Evolutionary conservation across 2,888 invertebrate species (phyloP).

Genomic region (Choristoneura rosaceana): DNA sequence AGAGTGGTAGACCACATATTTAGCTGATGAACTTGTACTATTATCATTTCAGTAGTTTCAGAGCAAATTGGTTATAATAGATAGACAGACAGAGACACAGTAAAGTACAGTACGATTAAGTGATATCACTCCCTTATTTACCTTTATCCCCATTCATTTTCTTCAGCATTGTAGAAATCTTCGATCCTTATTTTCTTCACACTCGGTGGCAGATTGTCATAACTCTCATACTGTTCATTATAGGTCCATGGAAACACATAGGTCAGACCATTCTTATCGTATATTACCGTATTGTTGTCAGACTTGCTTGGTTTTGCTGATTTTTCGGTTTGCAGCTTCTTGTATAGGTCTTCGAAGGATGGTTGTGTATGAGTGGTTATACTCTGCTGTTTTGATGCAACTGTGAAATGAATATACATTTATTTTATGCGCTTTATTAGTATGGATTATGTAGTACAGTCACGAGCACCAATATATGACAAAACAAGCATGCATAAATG

Average conservation of each 20-base stretch:
- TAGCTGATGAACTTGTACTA: no score
- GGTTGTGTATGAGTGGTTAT: conserved; percentile 52
- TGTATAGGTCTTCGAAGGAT: conserved; percentile 69
- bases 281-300: conserved; percentile 57
- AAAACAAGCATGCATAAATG: no score
- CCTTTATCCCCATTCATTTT: conserved; percentile 84
- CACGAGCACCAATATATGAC: no score
- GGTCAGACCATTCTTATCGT: conserved; percentile 68
- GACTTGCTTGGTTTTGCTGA: conserved; percentile 44
- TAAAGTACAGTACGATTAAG: no score
- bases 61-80: no score
- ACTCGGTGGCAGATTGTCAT: conserved; percentile 85
- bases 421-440: neutral
- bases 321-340: conserved; percentile 65
- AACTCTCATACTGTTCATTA: conserved; percentile 76
- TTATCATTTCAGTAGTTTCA: no score
- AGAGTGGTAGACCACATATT: no score
- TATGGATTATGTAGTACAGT: neutral
- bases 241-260: conserved; percentile 84
- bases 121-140: conserved; percentile 8
- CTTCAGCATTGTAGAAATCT: conserved; percentile 77
- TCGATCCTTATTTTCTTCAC: conserved; percentile 83
- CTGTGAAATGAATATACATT: conserved; percentile 50
- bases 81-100: no score
- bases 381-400: conserved; percentile 55